These are phyloP conservation scores for Vireo altiloquus DNA, from an alignment of 2,113 vertebrate genomes.

Conservation along the genomic window DNA sequence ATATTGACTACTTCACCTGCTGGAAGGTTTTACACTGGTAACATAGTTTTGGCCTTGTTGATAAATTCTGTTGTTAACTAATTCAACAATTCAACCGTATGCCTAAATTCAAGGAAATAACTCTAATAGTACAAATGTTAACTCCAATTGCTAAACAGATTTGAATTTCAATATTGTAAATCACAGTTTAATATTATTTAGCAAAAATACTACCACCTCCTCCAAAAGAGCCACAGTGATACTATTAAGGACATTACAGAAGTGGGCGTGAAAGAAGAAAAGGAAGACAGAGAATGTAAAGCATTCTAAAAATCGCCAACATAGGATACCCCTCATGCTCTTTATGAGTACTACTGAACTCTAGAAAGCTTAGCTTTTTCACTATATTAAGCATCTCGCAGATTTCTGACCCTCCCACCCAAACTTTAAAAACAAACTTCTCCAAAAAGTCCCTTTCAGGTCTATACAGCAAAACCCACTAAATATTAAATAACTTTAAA, in stretches of 20 bases:
- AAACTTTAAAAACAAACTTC: neutral
- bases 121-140: neutral
- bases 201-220: neutral
- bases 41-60: neutral
- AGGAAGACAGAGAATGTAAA: neutral
- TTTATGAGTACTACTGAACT: conserved; percentile 26
- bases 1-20: neutral
- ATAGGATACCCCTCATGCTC: conserved; percentile 14
- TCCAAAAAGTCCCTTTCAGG: neutral
- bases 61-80: neutral
- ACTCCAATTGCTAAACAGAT: neutral
- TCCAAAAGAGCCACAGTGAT: neutral
- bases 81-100: neutral
- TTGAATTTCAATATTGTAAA: neutral
- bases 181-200: neutral
- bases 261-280: neutral
- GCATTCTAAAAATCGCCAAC: neutral
- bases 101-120: neutral
- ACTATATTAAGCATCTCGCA: neutral
- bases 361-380: conserved; percentile 7
- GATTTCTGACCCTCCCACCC: neutral
- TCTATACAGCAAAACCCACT: neutral
- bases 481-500: neutral
- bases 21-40: neutral
- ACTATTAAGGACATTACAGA: neutral